Percentiles rank a stretch among this genome's conserved stretches.
phyloP scores from a whole-genome alignment of 2,888 invertebrate genomes.

The Dryobota labecula region DNA sequence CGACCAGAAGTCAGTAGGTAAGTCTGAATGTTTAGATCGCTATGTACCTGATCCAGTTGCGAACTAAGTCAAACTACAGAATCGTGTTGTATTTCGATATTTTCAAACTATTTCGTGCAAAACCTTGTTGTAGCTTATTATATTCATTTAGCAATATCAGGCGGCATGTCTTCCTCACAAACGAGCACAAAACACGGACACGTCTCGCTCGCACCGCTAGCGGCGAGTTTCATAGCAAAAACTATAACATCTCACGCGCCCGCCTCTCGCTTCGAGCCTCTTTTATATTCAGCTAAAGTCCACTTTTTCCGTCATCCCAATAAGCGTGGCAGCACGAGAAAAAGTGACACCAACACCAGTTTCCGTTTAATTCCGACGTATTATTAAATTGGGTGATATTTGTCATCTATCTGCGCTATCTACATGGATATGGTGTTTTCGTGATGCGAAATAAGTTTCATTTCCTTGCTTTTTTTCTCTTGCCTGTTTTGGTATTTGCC shows the following conservation, averaged over 20 bases:
- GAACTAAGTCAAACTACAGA: conserved; percentile 19
- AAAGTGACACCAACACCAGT: conserved; percentile 71
- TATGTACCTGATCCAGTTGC: conserved; percentile 8
- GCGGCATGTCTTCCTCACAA: conserved; percentile 70
- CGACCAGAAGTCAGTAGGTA: conserved; percentile 9
- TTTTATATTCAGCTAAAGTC: conserved; percentile 80
- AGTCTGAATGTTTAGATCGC: conserved; percentile 8
- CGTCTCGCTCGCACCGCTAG: conserved; percentile 66
- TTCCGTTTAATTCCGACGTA: conserved; percentile 68
- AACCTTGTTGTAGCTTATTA: conserved; percentile 55
- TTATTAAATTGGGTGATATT: conserved; percentile 78
- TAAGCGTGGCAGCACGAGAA: conserved; percentile 72
- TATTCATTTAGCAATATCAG: conserved; percentile 67
- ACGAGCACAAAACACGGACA: conserved; percentile 73
- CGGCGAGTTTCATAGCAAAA: conserved; percentile 72
- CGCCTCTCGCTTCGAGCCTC: conserved; percentile 67
- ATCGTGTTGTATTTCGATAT: conserved; percentile 20
- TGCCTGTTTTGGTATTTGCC: conserved; percentile 64
- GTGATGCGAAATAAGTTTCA: conserved; percentile 42
- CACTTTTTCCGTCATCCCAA: conserved; percentile 73
- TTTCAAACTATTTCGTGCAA: conserved; percentile 30
- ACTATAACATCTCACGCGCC: conserved; percentile 76
- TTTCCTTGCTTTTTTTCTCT: conserved; percentile 63
- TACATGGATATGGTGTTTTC: conserved; percentile 68
- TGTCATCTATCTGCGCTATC: conserved; percentile 71